A percentile compares a stretch with the other conserved stretches of the same genome.
phyloP scores from a whole-genome alignment of 2,888 invertebrate genomes.

The Capitulum mitella region DNA sequence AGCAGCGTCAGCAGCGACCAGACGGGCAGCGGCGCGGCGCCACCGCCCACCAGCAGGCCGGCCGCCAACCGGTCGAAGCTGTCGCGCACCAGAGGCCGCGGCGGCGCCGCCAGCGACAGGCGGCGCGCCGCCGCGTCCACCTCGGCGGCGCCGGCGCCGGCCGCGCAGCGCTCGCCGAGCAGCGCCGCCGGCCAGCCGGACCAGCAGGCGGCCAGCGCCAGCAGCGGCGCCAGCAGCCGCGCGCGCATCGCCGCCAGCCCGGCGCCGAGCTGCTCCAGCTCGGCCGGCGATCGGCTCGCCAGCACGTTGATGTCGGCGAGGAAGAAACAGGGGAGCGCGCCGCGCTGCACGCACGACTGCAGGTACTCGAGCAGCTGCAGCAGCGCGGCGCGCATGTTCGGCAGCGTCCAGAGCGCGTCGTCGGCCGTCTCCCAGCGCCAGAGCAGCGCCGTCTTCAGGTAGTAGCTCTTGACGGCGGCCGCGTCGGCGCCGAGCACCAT shows the following conservation, averaged over 20 bases:
- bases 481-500: not conserved
- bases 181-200: not conserved
- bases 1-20: not conserved
- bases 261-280: not conserved
- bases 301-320: not conserved
- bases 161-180: not conserved
- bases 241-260: not conserved
- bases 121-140: not conserved
- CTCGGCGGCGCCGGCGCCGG: not conserved
- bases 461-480: not conserved
- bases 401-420: not conserved
- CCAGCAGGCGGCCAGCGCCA: not conserved
- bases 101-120: not conserved
- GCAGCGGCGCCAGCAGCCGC: not conserved
- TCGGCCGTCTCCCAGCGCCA: not conserved
- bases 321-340: not conserved
- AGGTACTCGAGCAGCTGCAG: not conserved
- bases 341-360: not conserved
- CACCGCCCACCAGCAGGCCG: not conserved
- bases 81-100: not conserved
- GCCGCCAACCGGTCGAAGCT: not conserved
- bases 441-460: conserved; percentile 17
- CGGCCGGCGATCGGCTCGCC: not conserved
- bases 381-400: not conserved
- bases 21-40: not conserved